Conservation (phyloP, 2,888 invertebrate genomes). For the Phytoseiulus persimilis region DNA sequence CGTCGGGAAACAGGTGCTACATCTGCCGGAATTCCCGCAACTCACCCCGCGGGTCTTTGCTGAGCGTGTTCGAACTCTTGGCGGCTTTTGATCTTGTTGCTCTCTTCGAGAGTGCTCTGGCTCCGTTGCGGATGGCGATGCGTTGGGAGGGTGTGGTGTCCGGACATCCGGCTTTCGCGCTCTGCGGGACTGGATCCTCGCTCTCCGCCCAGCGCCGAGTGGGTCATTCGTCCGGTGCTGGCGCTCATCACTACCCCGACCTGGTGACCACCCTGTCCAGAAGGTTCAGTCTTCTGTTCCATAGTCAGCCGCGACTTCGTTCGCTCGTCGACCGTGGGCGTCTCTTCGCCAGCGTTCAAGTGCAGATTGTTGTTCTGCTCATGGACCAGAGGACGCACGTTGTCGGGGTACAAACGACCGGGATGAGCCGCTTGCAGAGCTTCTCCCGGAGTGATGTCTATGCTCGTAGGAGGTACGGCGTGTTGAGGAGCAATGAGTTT, state of each 20-base stretch:
- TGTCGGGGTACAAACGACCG: slow-evolving; percentile 22
- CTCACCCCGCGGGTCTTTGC: slow-evolving; percentile 26
- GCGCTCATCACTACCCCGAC: slow-evolving; percentile 34
- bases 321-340: slow-evolving; percentile 25
- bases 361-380: slow-evolving; percentile 24
- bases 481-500: slow-evolving; percentile 30
- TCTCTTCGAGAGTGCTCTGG: slow-evolving; percentile 31
- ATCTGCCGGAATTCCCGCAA: too few species aligned
- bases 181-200: slow-evolving; percentile 35
- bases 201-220: slow-evolving; percentile 27
- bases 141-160: slow-evolving; percentile 34
- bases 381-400: slow-evolving; percentile 34
- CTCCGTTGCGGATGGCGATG: slow-evolving; percentile 33
- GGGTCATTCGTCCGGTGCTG: slow-evolving; percentile 34
- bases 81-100: slow-evolving; percentile 30
- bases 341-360: slow-evolving; percentile 32
- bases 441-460: slow-evolving; percentile 13
- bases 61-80: slow-evolving; percentile 35
- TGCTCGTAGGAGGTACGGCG: slow-evolving; percentile 20
- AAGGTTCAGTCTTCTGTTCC: slow-evolving; percentile 32
- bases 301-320: slow-evolving; percentile 25
- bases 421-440: slow-evolving; percentile 17
- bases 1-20: too few species aligned
- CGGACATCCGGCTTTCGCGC: slow-evolving; percentile 21
- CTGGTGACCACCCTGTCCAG: slow-evolving; percentile 19